Base-by-base conservation (phyloP, 2,797 vertebrate species). In the Amniataba percoides region DNA sequence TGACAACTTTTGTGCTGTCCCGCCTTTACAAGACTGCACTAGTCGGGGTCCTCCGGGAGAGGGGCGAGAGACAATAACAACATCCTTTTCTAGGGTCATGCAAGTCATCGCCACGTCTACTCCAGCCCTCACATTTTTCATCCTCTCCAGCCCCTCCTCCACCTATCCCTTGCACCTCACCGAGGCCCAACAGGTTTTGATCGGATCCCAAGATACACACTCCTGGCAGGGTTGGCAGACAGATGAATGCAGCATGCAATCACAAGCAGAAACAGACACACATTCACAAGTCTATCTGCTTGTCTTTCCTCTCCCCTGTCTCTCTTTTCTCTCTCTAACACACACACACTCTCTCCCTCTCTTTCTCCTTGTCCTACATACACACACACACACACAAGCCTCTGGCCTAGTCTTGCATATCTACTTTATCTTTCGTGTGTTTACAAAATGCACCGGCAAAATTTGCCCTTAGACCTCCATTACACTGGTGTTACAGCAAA, bases 81-180 rank as follows among this genome's bases (percentile, higher is more conserved):
- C 88, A 80, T 87, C 87, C 84, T 88, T 77, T 87, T 87, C 45
- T 63, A 64, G 81, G 88, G 85, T 90, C 84, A 82, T 51, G 40
- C 68, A 57, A 88, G 87, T 92, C 84, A 87, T 58, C 31, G 61
- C 80, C 77, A 71, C 62, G 76, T 87, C 88, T 78, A 34, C 71
- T 76, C 55, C 60, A 39, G 21, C 61, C 67, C 45, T 3, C 63
- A 56, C 76, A 76, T 79, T 70, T 87, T 80, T 78, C 48, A 49
- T 18, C 55, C 52, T 39, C 16, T 19, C 53, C 51, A 31, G 27
- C 27, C 23, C 31, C 7, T 55, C 21, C 23, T 27, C 34, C 56
- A 18, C 14, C 42, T 18, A 36, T 9, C 27, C 14, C 19, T n/a
- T 34, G 14, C 27, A 31, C 11, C 34, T 42, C 31, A 23, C 61